phyloP scores from a whole-genome alignment of 2,888 invertebrate genomes.

The Holacanthella duospinosa region DNA sequence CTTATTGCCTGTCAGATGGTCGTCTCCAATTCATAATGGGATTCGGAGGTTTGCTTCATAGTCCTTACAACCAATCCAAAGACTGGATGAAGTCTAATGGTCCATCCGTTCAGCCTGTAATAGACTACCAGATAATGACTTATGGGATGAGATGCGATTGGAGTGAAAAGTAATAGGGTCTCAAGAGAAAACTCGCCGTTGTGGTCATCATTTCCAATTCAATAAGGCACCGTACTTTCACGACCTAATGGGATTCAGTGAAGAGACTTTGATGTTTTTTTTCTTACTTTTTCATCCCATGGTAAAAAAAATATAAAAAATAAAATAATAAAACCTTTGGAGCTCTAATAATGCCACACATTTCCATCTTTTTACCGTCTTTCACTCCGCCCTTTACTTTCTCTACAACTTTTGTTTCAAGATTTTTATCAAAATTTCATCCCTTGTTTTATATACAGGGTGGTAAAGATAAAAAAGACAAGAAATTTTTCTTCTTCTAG shows the following conservation, averaged over 20 bases:
- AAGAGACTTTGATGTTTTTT: not conserved
- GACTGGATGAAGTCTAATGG: too few species aligned
- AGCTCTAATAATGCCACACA: not conserved
- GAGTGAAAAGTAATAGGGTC: not conserved
- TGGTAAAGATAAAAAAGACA: too few species aligned
- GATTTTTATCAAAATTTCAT: not conserved
- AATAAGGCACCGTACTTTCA: not conserved
- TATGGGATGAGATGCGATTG: not conserved
- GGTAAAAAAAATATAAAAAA: too few species aligned
- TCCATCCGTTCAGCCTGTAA: not conserved
- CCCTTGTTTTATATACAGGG: too few species aligned
- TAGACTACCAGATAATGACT: not conserved
- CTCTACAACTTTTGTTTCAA: not conserved
- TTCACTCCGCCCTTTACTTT: not conserved
- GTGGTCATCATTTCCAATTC: slow-evolving; percentile 4
- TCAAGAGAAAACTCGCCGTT: not conserved
- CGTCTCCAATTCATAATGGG: not conserved
- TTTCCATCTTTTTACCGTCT: not conserved
- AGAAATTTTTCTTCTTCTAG: too few species aligned
- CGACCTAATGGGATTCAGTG: not conserved
- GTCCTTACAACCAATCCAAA: too few species aligned
- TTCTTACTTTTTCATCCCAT: not conserved
- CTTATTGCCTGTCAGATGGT: not conserved
- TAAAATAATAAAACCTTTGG: not conserved
- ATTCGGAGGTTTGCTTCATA: not conserved